Evolutionary conservation across 2,888 invertebrate species (phyloP), one percentile per base, ranked within the genome.

Genomic region (Seira ritae): DNA sequence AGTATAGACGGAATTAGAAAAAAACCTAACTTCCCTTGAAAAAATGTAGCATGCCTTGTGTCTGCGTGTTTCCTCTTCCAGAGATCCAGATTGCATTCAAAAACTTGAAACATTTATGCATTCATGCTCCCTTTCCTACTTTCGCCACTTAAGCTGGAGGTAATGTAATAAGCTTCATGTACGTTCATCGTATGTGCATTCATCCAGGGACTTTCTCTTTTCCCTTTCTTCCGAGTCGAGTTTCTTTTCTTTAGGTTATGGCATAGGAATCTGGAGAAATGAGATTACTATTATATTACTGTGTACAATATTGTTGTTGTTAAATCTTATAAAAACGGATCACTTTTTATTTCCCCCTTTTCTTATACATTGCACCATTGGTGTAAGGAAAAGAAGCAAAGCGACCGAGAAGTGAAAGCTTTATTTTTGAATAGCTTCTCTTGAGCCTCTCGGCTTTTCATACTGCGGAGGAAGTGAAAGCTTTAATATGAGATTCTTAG

Each of bases 391-490:
- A 62, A 62, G 55, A 55, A 55, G 55, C 55, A 55, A 12, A 55
- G 55, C 55, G 3, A 55, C 20, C 20, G 62, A 62, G 62, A 46
- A 78, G 55, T 76, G 75, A 76, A 76, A 76, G 75, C 75, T 76
- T 67, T 42, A 66, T 15, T 42, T 67, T 15, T 37, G 72, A 77
- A 72, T 77, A 73, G 82, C 17, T 77, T 77, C 50, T 71, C 42
- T 42, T 82, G 77, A 82, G 82, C 82, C 82, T 78, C 70, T 78
- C 72, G 78, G 69, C 74, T 83, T 83, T 62, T 74, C 73, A 77
- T 72, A 83, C 83, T 83, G 83, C 83, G 83, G 83, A 83, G 74
- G 83, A 83, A 83, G 83, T 83, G 78, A 83, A 82, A 83, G 78
- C 78, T 68, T 60, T 62, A 62, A 62, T 62, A 62, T 20, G 62